phyloP scores from a whole-genome alignment of 2,113 vertebrate genomes.

The Catharus fuscescens region DNA sequence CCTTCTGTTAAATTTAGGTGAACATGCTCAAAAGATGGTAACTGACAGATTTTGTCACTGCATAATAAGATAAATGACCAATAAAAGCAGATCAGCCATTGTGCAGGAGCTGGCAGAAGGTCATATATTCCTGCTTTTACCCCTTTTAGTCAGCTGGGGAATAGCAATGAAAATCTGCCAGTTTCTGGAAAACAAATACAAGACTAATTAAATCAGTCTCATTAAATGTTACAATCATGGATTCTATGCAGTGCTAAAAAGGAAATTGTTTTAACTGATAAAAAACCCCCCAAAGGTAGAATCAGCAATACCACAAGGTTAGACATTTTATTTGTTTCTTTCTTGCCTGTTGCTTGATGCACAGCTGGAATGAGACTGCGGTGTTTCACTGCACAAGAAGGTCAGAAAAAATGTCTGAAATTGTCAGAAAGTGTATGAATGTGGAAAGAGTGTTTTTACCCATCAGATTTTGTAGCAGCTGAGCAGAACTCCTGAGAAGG shows the following conservation, averaged over 20 bases:
- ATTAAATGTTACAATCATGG: not conserved
- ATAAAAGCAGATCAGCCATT: not conserved
- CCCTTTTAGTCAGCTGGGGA: not conserved
- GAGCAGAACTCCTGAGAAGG: not conserved
- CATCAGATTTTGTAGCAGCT: constrained; percentile 10
- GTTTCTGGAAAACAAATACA: not conserved
- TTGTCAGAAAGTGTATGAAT: not conserved
- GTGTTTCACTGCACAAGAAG: not conserved
- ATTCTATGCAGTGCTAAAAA: not conserved
- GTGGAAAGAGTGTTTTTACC: not conserved
- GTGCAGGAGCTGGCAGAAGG: not conserved
- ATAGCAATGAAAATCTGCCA: not conserved
- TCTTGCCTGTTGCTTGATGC: not conserved
- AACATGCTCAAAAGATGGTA: not conserved
- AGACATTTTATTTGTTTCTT: not conserved
- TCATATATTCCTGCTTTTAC: not conserved
- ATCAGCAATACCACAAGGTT: not conserved
- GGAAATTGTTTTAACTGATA: not conserved
- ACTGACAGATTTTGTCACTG: not conserved
- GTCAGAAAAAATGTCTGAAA: not conserved
- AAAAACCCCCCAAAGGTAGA: not conserved
- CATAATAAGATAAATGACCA: not conserved
- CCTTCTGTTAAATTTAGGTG: not conserved
- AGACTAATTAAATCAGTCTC: not conserved
- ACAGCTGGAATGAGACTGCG: not conserved